phyloP scores from a whole-genome alignment of 2,888 invertebrate genomes.

The Ennomos fuscantarius region DNA sequence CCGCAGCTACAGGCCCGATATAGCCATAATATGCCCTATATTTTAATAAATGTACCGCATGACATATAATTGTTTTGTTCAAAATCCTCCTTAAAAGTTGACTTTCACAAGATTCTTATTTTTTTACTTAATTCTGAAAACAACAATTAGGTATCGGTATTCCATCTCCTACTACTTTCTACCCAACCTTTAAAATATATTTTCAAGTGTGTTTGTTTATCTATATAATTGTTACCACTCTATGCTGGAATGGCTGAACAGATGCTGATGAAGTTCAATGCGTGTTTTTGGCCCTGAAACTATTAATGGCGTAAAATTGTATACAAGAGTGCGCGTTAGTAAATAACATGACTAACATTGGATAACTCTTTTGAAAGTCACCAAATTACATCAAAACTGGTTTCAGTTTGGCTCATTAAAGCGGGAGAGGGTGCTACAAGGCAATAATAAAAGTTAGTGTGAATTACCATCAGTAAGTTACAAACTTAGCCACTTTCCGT shows the following conservation, averaged over 20 bases:
- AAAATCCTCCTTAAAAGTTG: too few species aligned
- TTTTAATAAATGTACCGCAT: neutral
- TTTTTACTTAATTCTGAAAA: too few species aligned
- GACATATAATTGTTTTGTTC: too few species aligned
- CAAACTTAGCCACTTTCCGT: conserved; percentile 45
- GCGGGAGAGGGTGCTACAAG: conserved; percentile 31
- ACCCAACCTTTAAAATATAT: too few species aligned
- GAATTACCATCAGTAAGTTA: conserved; percentile 45
- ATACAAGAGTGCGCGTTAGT: neutral
- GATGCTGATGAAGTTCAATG: conserved; percentile 3
- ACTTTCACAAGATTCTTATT: too few species aligned
- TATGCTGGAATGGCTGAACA: neutral
- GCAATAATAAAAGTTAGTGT: conserved; percentile 47
- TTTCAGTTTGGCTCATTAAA: conserved; percentile 26
- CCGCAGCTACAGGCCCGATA: neutral
- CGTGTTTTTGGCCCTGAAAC: neutral
- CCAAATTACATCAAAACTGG: conserved; percentile 25
- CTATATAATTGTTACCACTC: too few species aligned
- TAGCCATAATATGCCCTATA: neutral
- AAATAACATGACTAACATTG: neutral
- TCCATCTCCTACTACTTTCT: too few species aligned
- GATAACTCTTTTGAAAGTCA: conserved; percentile 18
- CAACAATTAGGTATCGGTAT: too few species aligned
- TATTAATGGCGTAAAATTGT: too few species aligned
- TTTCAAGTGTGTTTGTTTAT: too few species aligned